A percentile compares a stretch with the other conserved stretches of the same genome.
These are phyloP conservation scores for Matsumyia berberina DNA, from an alignment of 2,888 invertebrate species.

Conservation along the genomic window DNA sequence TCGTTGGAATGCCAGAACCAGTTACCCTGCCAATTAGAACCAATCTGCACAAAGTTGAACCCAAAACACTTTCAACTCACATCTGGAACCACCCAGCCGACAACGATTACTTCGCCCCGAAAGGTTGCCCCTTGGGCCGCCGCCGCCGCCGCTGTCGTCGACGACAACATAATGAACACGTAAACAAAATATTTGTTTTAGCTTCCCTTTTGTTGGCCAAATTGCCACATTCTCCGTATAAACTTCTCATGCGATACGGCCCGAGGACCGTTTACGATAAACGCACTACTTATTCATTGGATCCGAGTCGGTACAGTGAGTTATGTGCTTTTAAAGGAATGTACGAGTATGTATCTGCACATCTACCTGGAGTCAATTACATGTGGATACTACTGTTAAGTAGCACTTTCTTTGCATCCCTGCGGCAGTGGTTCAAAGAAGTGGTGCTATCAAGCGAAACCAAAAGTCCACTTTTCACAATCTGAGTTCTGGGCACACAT, in stretches of 20 bases:
- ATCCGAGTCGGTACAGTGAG: slow-evolving; percentile 53
- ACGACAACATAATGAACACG: slow-evolving; percentile 72
- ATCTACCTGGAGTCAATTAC: slow-evolving; percentile 65
- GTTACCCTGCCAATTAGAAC: slow-evolving; percentile 26
- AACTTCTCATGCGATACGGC: slow-evolving; percentile 48
- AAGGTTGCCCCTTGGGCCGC: slow-evolving; percentile 31
- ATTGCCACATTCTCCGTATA: slow-evolving; percentile 64
- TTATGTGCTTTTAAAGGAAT: slow-evolving; percentile 72
- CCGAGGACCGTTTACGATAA: slow-evolving; percentile 69
- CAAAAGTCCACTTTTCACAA: slow-evolving; percentile 68
- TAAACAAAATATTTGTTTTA: slow-evolving; percentile 70
- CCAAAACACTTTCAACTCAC: slow-evolving; percentile 45
- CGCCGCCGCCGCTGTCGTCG: no score
- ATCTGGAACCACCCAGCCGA: slow-evolving; percentile 9
- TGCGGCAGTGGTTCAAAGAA: slow-evolving; percentile 68
- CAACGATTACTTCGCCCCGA: slow-evolving; percentile 17
- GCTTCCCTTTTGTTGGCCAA: slow-evolving; percentile 64
- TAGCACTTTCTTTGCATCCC: slow-evolving; percentile 75
- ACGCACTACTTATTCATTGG: slow-evolving; percentile 74
- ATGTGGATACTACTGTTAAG: slow-evolving; percentile 70
- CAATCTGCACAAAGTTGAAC: slow-evolving; percentile 20
- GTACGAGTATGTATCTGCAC: slow-evolving; percentile 64
- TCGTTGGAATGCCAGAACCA: neutral
- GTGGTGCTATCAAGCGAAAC: slow-evolving; percentile 67
- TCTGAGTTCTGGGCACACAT: slow-evolving; percentile 41